Base-by-base conservation (phyloP, 2,113 vertebrate species). In the Alosa alosa region DNA sequence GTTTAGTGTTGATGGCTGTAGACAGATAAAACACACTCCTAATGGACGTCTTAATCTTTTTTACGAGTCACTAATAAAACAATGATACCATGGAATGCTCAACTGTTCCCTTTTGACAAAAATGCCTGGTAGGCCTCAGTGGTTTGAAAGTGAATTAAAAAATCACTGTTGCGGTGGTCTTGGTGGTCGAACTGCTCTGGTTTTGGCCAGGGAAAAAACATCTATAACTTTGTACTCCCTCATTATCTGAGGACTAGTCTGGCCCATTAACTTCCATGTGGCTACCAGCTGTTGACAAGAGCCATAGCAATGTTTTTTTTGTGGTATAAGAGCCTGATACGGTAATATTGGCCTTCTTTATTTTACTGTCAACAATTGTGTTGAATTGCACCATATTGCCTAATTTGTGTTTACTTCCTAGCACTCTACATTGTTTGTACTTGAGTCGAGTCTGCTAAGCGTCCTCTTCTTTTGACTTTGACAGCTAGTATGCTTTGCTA, bases 1-100 rank as follows among this genome's bases (percentile, higher is more conserved):
- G 60, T 81, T 85, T 83, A 87, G 83, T 86, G 45, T 25, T 81
- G 85, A 88, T 89, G 87, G 45, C 82, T 46, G 44, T 75, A 75
- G 47, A 55, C 88, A 87, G 86, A 89, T 88, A 90, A 89, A 89
- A 89, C 75, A 68, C 64, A 31, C n/a, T 31, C 1, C 64, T 31
- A 25, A 25, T 68, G 22, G 64, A 11, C 0, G 64, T 68, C 4
- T 22, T 60, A 2, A 8, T 60, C 57, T n/a, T n/a, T 22, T 68
- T 68, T 78, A 78, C 39, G 10, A 36, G 31, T 4, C 72, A 78
- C 25, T 41, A 39, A 78, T 78, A 78, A 39, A 11, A 41, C 72
- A 78, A 78, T 78, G 13, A 78, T 78, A 78, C 36, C 4, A 41
- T 39, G 13, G 31, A 39, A 41, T 5, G 13, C 31, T 72, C 64